Evolutionary conservation across 2,113 vertebrate species (phyloP).

Genomic region (Platichthys flesus): DNA sequence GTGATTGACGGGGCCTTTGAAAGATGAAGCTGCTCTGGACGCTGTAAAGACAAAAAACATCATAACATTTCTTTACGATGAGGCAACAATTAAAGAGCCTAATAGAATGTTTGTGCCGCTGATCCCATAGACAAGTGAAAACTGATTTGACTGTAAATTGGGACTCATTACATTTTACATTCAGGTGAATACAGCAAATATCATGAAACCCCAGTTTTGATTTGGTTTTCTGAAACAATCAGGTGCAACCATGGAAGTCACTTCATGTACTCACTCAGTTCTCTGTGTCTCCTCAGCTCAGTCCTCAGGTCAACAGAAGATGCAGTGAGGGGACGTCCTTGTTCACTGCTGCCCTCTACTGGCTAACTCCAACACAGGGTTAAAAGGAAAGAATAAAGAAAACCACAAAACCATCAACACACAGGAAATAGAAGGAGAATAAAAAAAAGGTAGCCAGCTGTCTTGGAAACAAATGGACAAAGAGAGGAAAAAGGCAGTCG

Average conservation of each 20-base stretch:
- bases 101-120: neutral
- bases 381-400: neutral
- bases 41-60: constrained; percentile 73
- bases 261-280: constrained; percentile 79
- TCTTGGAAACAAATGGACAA: constrained; percentile 20
- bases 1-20: constrained; percentile 2
- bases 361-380: constrained; percentile 76
- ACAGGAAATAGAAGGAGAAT: neutral
- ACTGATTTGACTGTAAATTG: neutral
- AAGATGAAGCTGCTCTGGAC: constrained; percentile 64
- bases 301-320: constrained; percentile 63
- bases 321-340: constrained; percentile 74
- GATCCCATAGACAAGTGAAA: too few relatives aligned
- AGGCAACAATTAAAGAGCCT: neutral
- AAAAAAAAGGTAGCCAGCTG: neutral
- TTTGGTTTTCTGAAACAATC: neutral
- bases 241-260: neutral
- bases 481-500: neutral
- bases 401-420: constrained; percentile 1
- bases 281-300: constrained; percentile 81
- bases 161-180: neutral
- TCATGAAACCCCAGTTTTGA: neutral
- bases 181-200: neutral
- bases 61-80: neutral
- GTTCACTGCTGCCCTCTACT: constrained; percentile 90